Evolutionary conservation across 2,888 invertebrate genomes (phyloP).

Genomic region (Craniophora ligustri): DNA sequence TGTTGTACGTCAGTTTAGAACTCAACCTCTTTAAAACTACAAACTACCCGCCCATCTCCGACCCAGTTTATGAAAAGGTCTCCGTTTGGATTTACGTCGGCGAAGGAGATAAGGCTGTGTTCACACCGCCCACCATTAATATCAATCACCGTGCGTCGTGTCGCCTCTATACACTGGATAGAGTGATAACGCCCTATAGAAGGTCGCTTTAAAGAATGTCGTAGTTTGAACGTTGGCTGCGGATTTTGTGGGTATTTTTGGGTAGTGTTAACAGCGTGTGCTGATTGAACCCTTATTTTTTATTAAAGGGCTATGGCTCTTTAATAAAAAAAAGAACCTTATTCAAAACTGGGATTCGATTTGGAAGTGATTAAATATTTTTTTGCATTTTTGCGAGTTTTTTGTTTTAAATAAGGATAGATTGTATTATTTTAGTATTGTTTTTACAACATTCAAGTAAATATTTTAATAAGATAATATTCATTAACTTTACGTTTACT

Average conservation of each 20-base stretch:
- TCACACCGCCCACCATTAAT: slow-evolving; percentile 73
- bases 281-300: not conserved
- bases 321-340: no score
- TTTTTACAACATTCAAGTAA: no score
- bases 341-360: no score
- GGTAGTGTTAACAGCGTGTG: slow-evolving; percentile 25
- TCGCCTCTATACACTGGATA: slow-evolving; percentile 62
- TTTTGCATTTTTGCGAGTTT: no score
- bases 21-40: slow-evolving; percentile 50
- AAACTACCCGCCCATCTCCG: slow-evolving; percentile 60
- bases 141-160: slow-evolving; percentile 78
- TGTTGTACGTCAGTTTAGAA: slow-evolving; percentile 32
- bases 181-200: slow-evolving; percentile 77
- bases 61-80: slow-evolving; percentile 64
- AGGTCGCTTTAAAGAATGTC: slow-evolving; percentile 60
- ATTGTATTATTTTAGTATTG: no score
- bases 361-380: no score
- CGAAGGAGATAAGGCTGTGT: slow-evolving; percentile 73
- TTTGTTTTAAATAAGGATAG: no score
- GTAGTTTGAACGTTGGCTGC: slow-evolving; percentile 33
- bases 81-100: slow-evolving; percentile 64
- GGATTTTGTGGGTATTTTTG: slow-evolving; percentile 24
- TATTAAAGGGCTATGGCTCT: no score
- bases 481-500: no score
- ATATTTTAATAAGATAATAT: no score